Evolutionary conservation across 1,140 invertebrate genomes (phyloP).

Genomic region (Listronotus bonariensis): DNA sequence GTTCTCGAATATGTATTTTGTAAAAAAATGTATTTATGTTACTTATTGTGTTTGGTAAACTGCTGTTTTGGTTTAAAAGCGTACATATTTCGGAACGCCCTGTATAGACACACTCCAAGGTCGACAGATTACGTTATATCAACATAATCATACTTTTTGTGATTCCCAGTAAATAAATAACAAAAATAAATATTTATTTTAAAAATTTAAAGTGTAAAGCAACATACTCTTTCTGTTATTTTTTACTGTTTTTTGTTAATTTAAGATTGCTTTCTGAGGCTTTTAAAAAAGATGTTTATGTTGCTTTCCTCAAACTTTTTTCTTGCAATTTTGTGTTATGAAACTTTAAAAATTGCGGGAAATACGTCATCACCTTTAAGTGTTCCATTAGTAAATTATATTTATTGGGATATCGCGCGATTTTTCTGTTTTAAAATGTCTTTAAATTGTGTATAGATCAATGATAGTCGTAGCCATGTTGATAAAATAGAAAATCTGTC

Average conservation of each 20-base stretch:
- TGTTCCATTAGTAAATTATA: too few relatives aligned
- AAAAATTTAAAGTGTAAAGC: too few relatives aligned
- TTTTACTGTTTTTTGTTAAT: too few relatives aligned
- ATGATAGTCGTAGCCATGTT: conserved; percentile 13
- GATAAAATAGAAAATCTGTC: conserved; percentile 19
- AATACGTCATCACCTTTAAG: too few relatives aligned
- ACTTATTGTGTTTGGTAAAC: neutral
- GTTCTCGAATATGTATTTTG: too few relatives aligned
- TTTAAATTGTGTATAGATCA: conserved; percentile 18
- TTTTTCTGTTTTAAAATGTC: neutral
- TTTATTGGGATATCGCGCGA: conserved; percentile 4
- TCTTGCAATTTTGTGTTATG: too few relatives aligned
- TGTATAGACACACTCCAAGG: conserved; percentile 35
- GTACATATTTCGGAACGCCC: neutral
- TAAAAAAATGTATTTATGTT: neutral
- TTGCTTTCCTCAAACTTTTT: too few relatives aligned
- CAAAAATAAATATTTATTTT: too few relatives aligned
- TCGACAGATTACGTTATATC: conserved; percentile 31
- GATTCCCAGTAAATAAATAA: neutral
- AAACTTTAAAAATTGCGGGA: too few relatives aligned
- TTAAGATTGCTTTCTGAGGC: neutral
- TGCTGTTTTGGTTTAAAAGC: neutral
- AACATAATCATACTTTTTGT: conserved; percentile 24
- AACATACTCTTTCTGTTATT: too few relatives aligned
- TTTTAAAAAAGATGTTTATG: too few relatives aligned